Percentiles rank a stretch among this genome's conserved stretches.
phyloP scores from a whole-genome alignment of 2,888 invertebrate species.

The Tachina grossa region DNA sequence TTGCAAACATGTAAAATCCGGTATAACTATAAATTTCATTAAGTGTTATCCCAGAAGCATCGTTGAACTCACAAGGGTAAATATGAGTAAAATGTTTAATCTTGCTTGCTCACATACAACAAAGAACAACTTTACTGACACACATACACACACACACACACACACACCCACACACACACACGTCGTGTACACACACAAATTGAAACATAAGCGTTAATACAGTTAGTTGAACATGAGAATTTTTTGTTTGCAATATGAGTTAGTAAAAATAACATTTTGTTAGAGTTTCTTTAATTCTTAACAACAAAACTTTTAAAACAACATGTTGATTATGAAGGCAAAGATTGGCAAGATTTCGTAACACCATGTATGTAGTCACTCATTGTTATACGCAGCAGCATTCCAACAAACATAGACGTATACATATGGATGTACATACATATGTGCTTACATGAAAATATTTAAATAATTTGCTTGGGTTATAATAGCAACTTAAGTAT shows the following conservation, averaged over 20 bases:
- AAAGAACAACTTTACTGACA: neutral
- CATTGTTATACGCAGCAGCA: neutral
- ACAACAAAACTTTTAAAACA: conserved; percentile 33
- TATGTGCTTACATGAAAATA: neutral
- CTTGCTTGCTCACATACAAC: neutral
- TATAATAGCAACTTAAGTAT: neutral
- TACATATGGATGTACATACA: neutral
- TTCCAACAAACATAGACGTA: neutral
- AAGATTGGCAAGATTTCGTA: neutral
- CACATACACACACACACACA: neutral
- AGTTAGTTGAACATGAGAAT: conserved; percentile 2
- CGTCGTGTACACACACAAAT: neutral
- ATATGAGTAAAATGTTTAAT: neutral
- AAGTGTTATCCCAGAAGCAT: conserved; percentile 53
- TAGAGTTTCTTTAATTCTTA: conserved; percentile 19
- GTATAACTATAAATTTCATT: conserved; percentile 54
- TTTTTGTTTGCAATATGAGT: neutral
- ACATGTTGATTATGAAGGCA: neutral
- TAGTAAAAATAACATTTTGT: neutral
- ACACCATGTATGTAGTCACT: neutral
- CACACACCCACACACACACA: neutral
- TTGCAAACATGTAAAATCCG: conserved; percentile 23
- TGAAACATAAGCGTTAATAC: neutral
- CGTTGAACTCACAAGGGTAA: conserved; percentile 31
- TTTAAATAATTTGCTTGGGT: too few relatives aligned